phyloP scores from a whole-genome alignment of 1,140 invertebrate species.

The Antheraea mylitta region DNA sequence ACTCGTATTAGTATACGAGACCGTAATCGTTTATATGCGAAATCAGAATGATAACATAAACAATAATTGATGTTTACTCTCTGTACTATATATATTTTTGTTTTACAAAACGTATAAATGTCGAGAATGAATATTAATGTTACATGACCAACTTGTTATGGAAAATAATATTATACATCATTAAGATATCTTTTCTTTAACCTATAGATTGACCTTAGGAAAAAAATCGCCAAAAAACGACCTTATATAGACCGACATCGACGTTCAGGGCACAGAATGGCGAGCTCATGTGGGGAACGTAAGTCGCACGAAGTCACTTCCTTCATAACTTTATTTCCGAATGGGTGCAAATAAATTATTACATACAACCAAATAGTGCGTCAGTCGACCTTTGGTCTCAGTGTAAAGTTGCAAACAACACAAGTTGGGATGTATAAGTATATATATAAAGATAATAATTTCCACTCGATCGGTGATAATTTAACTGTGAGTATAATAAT shows the following conservation, averaged over 20 bases:
- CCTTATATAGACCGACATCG: neutral
- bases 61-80: too few relatives aligned
- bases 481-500: conserved; percentile 35
- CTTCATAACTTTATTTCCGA: conserved; percentile 18
- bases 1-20: too few relatives aligned
- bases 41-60: too few relatives aligned
- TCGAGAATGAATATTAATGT: too few relatives aligned
- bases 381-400: conserved; percentile 11
- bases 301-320: conserved; percentile 13
- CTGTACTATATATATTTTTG: too few relatives aligned
- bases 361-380: conserved; percentile 13
- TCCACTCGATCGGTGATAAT: conserved; percentile 32
- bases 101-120: too few relatives aligned
- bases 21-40: too few relatives aligned
- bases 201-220: neutral
- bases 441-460: conserved; percentile 29
- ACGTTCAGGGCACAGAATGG: neutral
- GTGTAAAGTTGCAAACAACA: conserved; percentile 18
- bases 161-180: neutral
- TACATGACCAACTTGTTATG: neutral
- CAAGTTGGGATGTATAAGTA: conserved; percentile 33
- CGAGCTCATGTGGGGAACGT: neutral
- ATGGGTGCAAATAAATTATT: conserved; percentile 20
- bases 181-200: neutral
- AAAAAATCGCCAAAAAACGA: neutral